A percentile compares a stretch with the other conserved stretches of the same genome.
phyloP scores from a whole-genome alignment of 2,113 vertebrate genomes.

The Tragelaphus buxtoni region DNA sequence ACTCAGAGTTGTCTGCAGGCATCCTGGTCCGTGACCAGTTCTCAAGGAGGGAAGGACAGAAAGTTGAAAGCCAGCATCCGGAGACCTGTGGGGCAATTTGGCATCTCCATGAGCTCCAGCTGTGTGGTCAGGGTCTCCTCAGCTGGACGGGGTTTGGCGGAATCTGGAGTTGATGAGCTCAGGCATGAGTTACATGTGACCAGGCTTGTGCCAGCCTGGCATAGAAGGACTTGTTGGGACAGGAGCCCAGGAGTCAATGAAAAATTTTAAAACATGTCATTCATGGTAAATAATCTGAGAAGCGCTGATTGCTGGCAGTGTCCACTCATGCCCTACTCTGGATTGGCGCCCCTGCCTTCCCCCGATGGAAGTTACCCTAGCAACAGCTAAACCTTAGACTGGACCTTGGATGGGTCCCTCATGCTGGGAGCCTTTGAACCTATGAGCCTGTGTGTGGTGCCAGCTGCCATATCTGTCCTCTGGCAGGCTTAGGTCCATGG shows the following conservation, averaged over 20 bases:
- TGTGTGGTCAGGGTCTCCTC: neutral
- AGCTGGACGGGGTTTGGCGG: neutral
- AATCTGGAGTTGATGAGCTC: neutral
- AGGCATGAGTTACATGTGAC: neutral
- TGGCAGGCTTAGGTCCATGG: too few relatives aligned
- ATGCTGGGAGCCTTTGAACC: neutral
- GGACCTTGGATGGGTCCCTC: neutral
- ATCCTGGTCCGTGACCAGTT: neutral
- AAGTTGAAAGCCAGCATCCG: neutral
- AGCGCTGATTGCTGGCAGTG: neutral
- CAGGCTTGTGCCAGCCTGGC: neutral
- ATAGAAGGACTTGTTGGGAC: neutral
- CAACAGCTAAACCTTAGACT: neutral
- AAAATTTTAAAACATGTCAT: neutral
- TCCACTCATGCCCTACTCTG: neutral
- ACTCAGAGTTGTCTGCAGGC: neutral
- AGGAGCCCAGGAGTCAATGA: too few relatives aligned
- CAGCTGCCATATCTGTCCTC: neutral
- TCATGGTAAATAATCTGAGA: neutral
- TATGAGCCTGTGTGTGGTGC: too few relatives aligned
- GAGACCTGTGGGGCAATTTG: neutral
- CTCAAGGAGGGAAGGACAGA: neutral
- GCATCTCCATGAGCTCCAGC: neutral
- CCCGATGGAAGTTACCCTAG: neutral
- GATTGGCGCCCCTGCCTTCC: rapidly evolving